These are phyloP conservation scores for Acanthisitta chloris DNA, from an alignment of 2,113 vertebrate species.

Conservation along the genomic window DNA sequence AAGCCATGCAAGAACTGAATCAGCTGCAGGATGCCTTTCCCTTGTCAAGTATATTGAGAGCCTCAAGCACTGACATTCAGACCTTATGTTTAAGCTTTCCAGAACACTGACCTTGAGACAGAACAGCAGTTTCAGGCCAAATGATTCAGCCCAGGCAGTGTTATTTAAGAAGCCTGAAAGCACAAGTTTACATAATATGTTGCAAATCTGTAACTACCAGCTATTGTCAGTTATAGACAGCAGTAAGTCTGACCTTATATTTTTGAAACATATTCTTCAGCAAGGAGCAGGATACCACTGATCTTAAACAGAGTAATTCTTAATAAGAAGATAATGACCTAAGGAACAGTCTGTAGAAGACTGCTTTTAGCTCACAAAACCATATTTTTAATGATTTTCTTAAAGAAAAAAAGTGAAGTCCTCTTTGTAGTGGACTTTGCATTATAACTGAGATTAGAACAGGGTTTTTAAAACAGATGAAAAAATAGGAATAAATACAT, in stretches of 20 bases:
- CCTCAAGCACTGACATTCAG: neutral
- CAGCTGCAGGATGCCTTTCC: neutral
- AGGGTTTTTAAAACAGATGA: neutral
- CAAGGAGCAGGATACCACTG: neutral
- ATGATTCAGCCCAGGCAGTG: neutral
- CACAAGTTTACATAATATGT: neutral
- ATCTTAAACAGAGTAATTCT: neutral
- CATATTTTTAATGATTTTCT: neutral
- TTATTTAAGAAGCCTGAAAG: neutral
- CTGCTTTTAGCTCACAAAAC: neutral
- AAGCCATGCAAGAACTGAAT: neutral
- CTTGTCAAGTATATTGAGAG: neutral
- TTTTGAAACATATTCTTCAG: neutral
- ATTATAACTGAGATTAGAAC: neutral
- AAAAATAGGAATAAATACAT: neutral
- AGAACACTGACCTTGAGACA: slow-evolving; percentile 7
- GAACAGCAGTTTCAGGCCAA: neutral
- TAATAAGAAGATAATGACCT: neutral
- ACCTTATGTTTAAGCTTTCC: slow-evolving; percentile 11
- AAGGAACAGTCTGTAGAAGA: neutral
- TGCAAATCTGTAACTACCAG: neutral
- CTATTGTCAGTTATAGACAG: neutral
- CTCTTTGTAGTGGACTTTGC: neutral
- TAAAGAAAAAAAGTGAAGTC: neutral
- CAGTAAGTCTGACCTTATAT: neutral